Evolutionary conservation across 2,888 invertebrate species (phyloP).

Genomic region (Tetropium fuscum): DNA sequence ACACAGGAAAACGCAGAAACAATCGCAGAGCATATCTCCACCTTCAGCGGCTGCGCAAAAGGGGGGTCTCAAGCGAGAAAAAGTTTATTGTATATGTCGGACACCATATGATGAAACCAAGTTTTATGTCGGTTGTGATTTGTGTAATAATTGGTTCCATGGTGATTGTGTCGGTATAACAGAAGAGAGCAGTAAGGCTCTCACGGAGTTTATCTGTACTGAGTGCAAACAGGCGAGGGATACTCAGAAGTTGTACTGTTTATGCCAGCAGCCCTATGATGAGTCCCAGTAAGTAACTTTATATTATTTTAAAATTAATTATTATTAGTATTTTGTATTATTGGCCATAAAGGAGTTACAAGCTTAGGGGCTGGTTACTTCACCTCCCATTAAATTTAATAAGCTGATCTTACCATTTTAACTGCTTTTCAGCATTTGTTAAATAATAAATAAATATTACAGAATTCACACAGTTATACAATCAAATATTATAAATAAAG

Average conservation of each 20-base stretch:
- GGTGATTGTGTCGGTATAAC: constrained; percentile 96
- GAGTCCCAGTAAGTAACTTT: constrained; percentile 89
- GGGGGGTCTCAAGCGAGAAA: constrained; percentile 36
- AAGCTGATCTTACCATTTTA: too few relatives aligned
- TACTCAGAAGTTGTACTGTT: constrained; percentile 93
- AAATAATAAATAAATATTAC: too few relatives aligned
- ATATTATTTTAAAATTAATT: too few relatives aligned
- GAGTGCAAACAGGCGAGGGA: constrained; percentile 89
- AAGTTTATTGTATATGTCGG: constrained; percentile 80
- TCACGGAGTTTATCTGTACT: constrained; percentile 90
- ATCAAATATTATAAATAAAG: too few relatives aligned
- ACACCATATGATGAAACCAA: constrained; percentile 96
- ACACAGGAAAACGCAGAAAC: constrained; percentile 43
- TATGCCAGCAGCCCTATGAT: constrained; percentile 97
- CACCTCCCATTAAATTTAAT: too few relatives aligned
- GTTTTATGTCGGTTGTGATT: constrained; percentile 98
- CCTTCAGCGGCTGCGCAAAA: constrained; percentile 20
- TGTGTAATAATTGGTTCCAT: constrained; percentile 99
- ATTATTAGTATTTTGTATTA: too few relatives aligned
- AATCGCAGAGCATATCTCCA: constrained; percentile 31
- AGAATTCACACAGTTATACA: too few relatives aligned
- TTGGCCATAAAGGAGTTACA: too few relatives aligned
- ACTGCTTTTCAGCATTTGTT: too few relatives aligned
- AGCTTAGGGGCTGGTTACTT: too few relatives aligned
- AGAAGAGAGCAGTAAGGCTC: constrained; percentile 89